Conservation (phyloP, 2,888 invertebrate species). For the Stenichneumon culpator region DNA sequence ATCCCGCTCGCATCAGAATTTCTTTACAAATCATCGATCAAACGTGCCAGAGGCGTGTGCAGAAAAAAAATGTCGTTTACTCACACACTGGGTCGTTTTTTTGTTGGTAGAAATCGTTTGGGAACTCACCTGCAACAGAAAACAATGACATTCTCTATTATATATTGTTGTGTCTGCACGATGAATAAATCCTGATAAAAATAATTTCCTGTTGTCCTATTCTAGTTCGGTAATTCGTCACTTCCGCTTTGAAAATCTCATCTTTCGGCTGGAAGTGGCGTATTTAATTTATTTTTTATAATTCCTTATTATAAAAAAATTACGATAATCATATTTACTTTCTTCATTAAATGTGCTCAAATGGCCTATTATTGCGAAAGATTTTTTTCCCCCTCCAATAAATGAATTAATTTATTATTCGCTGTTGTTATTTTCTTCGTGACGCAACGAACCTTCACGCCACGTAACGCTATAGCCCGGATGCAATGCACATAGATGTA, state of each 20-base stretch:
- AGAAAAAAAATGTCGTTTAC: constrained; percentile 19
- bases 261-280: too few species aligned
- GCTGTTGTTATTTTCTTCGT: constrained; percentile 6
- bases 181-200: too few species aligned
- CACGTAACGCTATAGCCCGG: background rate
- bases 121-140: constrained; percentile 51
- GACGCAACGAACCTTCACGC: background rate
- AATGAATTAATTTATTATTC: background rate
- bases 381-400: background rate
- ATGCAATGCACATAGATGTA: background rate
- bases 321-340: too few species aligned
- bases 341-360: too few species aligned
- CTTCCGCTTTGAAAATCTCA: too few species aligned
- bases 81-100: background rate
- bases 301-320: too few species aligned
- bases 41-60: background rate
- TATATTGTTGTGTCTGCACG: too few species aligned
- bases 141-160: background rate
- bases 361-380: background rate
- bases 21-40: constrained; percentile 15
- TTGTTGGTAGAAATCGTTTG: background rate
- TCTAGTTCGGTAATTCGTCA: too few species aligned
- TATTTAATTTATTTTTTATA: too few species aligned
- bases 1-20: background rate
- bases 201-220: too few species aligned